Evolutionary conservation across 2,888 invertebrate species (phyloP).

Genomic region (Abrostola tripartita): DNA sequence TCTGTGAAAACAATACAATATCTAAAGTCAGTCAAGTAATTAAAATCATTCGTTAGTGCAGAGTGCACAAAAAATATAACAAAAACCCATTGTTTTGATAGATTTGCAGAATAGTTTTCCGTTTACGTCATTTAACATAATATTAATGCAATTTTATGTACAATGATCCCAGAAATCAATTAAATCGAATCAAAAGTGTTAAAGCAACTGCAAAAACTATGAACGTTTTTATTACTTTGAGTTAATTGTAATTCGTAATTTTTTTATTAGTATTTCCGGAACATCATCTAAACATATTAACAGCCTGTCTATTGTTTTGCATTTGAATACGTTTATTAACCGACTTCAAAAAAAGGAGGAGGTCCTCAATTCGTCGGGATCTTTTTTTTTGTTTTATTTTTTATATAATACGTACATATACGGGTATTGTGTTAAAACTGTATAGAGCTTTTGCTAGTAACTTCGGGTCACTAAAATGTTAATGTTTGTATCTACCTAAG

Average conservation of each 20-base stretch:
- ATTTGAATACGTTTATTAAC: neutral
- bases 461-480: too few relatives aligned
- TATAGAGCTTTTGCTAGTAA: too few relatives aligned
- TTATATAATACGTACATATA: too few relatives aligned
- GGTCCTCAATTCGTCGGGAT: too few relatives aligned
- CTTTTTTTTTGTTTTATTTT: too few relatives aligned
- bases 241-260: slow-evolving; percentile 9
- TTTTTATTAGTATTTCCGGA: slow-evolving; percentile 17
- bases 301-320: neutral
- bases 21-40: neutral
- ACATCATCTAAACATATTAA: slow-evolving; percentile 6
- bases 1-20: neutral
- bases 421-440: too few relatives aligned
- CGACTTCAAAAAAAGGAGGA: too few relatives aligned
- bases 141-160: slow-evolving; percentile 26
- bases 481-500: too few relatives aligned
- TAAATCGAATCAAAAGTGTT: slow-evolving; percentile 19
- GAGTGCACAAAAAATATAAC: neutral
- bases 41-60: neutral
- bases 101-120: slow-evolving; percentile 20
- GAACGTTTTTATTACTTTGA: slow-evolving; percentile 4
- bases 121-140: slow-evolving; percentile 33
- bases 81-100: slow-evolving; percentile 25
- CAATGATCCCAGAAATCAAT: slow-evolving; percentile 30
- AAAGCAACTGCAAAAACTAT: slow-evolving; percentile 27